Base-by-base conservation (phyloP, 2,797 vertebrate species). In the Periparus ater region DNA sequence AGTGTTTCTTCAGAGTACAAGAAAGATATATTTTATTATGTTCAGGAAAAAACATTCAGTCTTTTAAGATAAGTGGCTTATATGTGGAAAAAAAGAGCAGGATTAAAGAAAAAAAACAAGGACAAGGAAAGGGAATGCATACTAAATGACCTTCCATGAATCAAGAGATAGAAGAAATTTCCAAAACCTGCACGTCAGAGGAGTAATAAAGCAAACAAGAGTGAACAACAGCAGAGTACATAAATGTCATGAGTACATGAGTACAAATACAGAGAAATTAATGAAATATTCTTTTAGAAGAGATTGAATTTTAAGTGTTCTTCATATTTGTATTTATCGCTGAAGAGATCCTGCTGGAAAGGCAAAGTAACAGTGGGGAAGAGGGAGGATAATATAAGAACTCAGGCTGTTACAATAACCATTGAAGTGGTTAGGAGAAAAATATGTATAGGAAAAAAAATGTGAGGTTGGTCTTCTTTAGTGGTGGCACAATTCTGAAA, bases 11-110 rank as follows among this genome's bases (percentile, higher is more conserved):
- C 30, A 57, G 27, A 65, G 30, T 60, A 61, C 18, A 74, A 68
- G 40, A 45, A 79, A 82, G 19, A 54, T 54, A 20, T 17, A 72
- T 54, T 9, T 3, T 57, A 74, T 80, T 92, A 9, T 85, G 30
- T n/a, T 89, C 6, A 3, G 10, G 60, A 19, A 89, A 92, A 88
- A 57, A 11, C 25, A 57, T 79, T 76, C 13, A 60, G 48, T 30
- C 21, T 71, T 92, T 89, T 89, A 50, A 92, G 75, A 80, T 85
- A 80, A 94, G 68, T 77, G 61, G 26, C 25, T 91, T 85, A 92
- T 67, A 85, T 30, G 7, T 42, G 50, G 17, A 3, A 10, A 13
- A 42, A 91, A 70, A 61, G 36, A 80, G 3, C 2, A 57, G 60
- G 27, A 80, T 61, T 62, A 17, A 55, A 81, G 55, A 50, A 32